phyloP scores from a whole-genome alignment of 2,888 invertebrate genomes.

The Hoplodrina blanda region DNA sequence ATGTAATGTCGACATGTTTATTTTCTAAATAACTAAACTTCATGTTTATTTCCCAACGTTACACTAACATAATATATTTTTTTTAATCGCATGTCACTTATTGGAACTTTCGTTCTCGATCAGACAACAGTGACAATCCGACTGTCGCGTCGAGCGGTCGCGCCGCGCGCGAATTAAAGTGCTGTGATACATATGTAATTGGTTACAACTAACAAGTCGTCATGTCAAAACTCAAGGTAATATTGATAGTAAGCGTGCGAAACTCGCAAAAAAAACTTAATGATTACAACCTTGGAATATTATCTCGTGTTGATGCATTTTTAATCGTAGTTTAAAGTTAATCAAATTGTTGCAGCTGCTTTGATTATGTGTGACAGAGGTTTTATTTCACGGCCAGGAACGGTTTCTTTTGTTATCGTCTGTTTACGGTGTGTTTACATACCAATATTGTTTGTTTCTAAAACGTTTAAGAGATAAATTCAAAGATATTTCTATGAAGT shows the following conservation, averaged over 20 bases:
- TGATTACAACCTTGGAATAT: conserved; percentile 56
- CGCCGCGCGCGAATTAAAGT: conserved; percentile 54
- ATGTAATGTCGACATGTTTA: conserved; percentile 45
- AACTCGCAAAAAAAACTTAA: conserved; percentile 57
- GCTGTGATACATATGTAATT: conserved; percentile 66
- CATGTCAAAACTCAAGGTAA: conserved; percentile 87
- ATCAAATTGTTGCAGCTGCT: conserved; percentile 42
- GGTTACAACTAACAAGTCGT: conserved; percentile 64
- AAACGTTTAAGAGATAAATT: conserved; percentile 30
- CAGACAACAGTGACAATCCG: conserved; percentile 59
- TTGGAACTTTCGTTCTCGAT: conserved; percentile 63
- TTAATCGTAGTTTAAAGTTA: conserved; percentile 53
- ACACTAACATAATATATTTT: conserved; percentile 38
- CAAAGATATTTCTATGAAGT: conserved; percentile 5
- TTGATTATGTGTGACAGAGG: conserved; percentile 51
- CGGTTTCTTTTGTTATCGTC: conserved; percentile 32
- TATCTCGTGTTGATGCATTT: conserved; percentile 55
- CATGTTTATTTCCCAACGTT: conserved; percentile 48
- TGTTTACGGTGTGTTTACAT: conserved; percentile 20
- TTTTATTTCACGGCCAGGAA: conserved; percentile 43
- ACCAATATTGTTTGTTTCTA: conserved; percentile 1
- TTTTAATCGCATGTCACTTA: conserved; percentile 52
- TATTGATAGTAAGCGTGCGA: conserved; percentile 68
- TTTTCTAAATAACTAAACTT: conserved; percentile 45
- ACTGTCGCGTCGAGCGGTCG: conserved; percentile 58